Base-by-base conservation (phyloP, 2,113 vertebrate species). In the Nesoenas mayeri region DNA sequence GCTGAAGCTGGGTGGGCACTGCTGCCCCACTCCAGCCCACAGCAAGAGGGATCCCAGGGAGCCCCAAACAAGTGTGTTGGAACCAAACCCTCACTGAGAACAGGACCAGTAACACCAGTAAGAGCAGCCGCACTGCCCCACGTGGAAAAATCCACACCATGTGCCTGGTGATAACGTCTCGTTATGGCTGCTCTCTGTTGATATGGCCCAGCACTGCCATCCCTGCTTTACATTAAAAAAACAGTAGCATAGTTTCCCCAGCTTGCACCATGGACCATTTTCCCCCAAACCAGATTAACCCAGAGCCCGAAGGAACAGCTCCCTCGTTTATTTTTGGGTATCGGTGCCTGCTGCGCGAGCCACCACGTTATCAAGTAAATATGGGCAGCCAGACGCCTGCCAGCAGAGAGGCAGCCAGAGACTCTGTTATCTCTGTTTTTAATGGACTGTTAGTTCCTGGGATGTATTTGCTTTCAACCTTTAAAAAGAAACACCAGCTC, bases 391-490 rank as follows among this genome's bases (percentile, higher is more conserved):
- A 83, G 81, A 24, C 1, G 19, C 8, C 66, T 74, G 77, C 40
- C 95, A 94, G 79, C 70, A 69, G 82, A 71, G 65, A 54, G 62
- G 74, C 89, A 77, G 79, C 53, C 79, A 42, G 92, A 47, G 86
- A 11, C 25, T 12, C 83, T 7, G 16, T 79, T 91, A 92, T 91
- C 94, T 90, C 28, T 29, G 79, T n/a, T 80, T 92, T 82, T 54
- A 88, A 80, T 10, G 72, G 89, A n/a, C 91, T 73, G 64, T 13
- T 79, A 38, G 86, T 47, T 64, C 91, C 89, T 15, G 48, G 81
- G 56, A 58, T 71, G 56, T 88, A 56, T 93, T 96, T 93, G 69
- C 91, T 56, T 87, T 62, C 83, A 78, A 83, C 47, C 88, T 85
- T 91, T 82, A 75, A 95, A 94, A 92, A 91, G 88, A 69, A 95